Evolutionary conservation across 2,888 invertebrate species (phyloP).

Genomic region (Melieria crassipennis): DNA sequence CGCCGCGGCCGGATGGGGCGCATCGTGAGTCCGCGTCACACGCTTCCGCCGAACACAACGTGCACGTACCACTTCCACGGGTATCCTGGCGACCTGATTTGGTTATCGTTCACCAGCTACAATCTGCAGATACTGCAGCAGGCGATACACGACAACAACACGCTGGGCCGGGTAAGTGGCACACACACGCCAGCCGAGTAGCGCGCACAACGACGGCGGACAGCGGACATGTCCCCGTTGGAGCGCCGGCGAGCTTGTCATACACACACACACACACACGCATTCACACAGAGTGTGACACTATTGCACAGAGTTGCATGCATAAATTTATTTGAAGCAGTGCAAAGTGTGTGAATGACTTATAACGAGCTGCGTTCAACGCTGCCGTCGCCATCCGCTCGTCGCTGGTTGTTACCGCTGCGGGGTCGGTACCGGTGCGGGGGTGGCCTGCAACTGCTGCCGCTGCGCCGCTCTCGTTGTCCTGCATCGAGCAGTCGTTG

Average conservation of each 20-base stretch:
- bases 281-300: not conserved
- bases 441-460: too few relatives aligned
- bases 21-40: slow-evolving; percentile 82
- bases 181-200: not conserved
- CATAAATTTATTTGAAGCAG: slow-evolving; percentile 19
- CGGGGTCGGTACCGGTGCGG: too few relatives aligned
- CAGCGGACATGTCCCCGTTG: too few relatives aligned
- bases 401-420: too few relatives aligned
- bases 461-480: not conserved
- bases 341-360: slow-evolving; percentile 22
- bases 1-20: slow-evolving; percentile 76
- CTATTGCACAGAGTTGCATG: not conserved
- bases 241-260: not conserved
- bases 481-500: not conserved
- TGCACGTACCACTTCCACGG: slow-evolving; percentile 88
- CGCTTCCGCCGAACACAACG: slow-evolving; percentile 85
- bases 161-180: slow-evolving; percentile 65
- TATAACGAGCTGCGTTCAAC: slow-evolving; percentile 5
- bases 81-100: slow-evolving; percentile 80
- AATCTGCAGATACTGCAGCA: slow-evolving; percentile 79
- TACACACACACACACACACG: not conserved
- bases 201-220: too few relatives aligned
- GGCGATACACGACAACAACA: slow-evolving; percentile 70
- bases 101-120: slow-evolving; percentile 89
- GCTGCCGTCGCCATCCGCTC: too few relatives aligned